These are phyloP conservation scores for Escarpia spicata DNA, from an alignment of 2,888 invertebrate genomes.

Conservation along the genomic window DNA sequence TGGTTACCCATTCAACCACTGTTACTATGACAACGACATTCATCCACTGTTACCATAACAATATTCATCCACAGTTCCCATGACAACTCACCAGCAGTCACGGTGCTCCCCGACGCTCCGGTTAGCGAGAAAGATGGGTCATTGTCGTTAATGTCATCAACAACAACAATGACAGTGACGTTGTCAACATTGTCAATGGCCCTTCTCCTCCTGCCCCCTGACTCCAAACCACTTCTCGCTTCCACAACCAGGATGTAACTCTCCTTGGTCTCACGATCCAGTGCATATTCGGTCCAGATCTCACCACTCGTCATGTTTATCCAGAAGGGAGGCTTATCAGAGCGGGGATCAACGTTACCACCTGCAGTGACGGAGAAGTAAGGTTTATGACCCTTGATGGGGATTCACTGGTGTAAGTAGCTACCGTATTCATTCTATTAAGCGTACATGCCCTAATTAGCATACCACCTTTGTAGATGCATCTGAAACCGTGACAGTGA, in stretches of 20 bases:
- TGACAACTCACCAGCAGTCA: not conserved
- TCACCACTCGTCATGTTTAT: not conserved
- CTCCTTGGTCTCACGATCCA: not conserved
- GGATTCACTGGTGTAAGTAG: not conserved
- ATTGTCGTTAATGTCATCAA: constrained; percentile 32
- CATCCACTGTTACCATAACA: constrained; percentile 8
- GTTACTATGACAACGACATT: not conserved
- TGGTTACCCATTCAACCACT: not conserved
- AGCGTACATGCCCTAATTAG: too few relatives aligned
- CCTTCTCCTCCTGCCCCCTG: not conserved
- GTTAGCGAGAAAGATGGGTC: constrained; percentile 21
- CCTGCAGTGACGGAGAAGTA: not conserved
- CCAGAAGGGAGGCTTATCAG: not conserved
- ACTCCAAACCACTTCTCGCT: not conserved
- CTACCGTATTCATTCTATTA: too few relatives aligned
- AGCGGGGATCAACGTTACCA: not conserved
- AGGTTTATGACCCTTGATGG: not conserved
- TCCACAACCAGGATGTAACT: not conserved
- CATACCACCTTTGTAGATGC: too few relatives aligned
- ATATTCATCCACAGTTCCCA: not conserved
- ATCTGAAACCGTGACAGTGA: too few relatives aligned
- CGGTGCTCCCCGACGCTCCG: not conserved
- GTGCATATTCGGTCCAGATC: not conserved
- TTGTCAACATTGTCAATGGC: constrained; percentile 20
- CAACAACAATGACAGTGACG: constrained; percentile 24